A percentile compares a stretch with the other conserved stretches of the same genome.
phyloP scores from a whole-genome alignment of 2,113 vertebrate genomes.

The Dascyllus trimaculatus region DNA sequence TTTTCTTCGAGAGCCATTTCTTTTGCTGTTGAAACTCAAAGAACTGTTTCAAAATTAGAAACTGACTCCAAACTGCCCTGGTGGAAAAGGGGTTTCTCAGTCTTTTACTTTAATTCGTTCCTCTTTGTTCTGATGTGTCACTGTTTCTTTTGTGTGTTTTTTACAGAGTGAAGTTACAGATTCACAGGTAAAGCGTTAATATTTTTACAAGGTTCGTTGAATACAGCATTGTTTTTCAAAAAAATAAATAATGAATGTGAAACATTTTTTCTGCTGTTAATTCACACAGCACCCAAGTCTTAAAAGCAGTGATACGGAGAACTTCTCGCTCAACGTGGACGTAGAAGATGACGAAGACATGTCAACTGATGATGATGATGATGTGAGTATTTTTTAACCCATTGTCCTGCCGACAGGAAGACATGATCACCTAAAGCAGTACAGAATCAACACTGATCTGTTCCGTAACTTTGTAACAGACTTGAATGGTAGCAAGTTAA shows the following conservation, averaged over 20 bases:
- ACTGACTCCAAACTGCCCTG: no score
- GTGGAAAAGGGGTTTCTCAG: neutral
- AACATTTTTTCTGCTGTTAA: neutral
- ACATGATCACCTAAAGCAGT: neutral
- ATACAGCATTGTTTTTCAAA: neutral
- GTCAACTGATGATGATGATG: constrained; percentile 78
- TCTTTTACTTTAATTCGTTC: neutral
- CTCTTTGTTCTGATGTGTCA: neutral
- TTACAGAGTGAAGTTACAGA: constrained; percentile 73
- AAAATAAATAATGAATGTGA: neutral
- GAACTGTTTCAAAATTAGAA: no score
- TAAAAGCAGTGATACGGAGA: constrained; percentile 83
- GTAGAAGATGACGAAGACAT: constrained; percentile 77
- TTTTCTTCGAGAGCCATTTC: no score
- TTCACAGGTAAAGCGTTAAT: constrained; percentile 69
- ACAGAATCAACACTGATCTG: no score
- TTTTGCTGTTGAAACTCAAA: no score
- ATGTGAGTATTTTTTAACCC: constrained; percentile 57
- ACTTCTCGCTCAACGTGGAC: constrained; percentile 74
- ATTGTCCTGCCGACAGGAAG: neutral
- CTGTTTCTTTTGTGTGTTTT: neutral
- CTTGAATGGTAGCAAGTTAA: no score
- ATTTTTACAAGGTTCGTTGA: neutral
- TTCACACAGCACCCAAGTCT: constrained; percentile 55
- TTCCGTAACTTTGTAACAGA: no score